Conservation (phyloP, 2,888 invertebrate species). For the Mythimna impura region DNA sequence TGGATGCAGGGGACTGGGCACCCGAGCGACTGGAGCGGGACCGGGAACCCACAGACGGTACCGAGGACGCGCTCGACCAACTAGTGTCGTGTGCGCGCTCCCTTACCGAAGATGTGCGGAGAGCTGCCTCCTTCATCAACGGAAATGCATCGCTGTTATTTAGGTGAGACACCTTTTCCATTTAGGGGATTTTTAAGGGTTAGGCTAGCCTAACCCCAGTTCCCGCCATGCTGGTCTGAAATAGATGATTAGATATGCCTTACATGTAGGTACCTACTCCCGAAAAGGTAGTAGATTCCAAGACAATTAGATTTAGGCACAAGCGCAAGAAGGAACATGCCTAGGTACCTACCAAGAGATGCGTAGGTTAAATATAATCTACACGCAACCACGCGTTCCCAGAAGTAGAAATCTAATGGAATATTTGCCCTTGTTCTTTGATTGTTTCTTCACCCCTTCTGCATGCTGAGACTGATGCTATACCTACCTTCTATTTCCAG, state of each 20-base stretch:
- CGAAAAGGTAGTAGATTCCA: too few species aligned
- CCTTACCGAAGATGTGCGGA: slow-evolving; percentile 96
- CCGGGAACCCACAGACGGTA: slow-evolving; percentile 89
- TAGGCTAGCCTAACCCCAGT: background rate
- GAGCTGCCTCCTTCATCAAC: slow-evolving; percentile 97
- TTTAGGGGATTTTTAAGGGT: background rate
- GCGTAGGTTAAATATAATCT: too few species aligned
- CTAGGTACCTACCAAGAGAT: too few species aligned
- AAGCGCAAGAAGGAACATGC: too few species aligned
- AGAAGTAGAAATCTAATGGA: too few species aligned
- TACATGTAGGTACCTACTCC: too few species aligned
- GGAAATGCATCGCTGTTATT: slow-evolving; percentile 95
- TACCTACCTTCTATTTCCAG: slow-evolving; percentile 60
- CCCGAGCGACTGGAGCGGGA: slow-evolving; percentile 91
- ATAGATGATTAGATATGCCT: too few species aligned
- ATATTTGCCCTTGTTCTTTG: too few species aligned
- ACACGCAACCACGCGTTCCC: too few species aligned
- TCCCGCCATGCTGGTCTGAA: too few species aligned
- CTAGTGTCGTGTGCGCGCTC: slow-evolving; percentile 96
- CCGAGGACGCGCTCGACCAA: slow-evolving; percentile 96
- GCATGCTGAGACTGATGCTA: background rate
- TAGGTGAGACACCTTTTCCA: slow-evolving; percentile 84
- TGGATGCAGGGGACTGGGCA: slow-evolving; percentile 95
- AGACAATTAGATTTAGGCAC: too few species aligned
- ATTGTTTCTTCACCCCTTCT: background rate